phyloP scores from a whole-genome alignment of 2,797 vertebrate species.

The Micrastur ruficollis region DNA sequence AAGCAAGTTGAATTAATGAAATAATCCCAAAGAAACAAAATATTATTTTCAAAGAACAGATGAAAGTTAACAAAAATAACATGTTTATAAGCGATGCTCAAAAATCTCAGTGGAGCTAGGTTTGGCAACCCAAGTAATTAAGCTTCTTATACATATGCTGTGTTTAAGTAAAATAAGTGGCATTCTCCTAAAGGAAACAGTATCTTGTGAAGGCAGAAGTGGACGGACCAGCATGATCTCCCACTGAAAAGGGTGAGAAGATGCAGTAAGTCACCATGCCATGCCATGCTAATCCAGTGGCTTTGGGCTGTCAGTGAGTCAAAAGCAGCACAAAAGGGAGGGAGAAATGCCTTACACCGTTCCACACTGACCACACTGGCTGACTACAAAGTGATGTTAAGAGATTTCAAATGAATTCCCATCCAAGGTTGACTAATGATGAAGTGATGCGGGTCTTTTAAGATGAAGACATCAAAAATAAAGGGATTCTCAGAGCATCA shows the following conservation, averaged over 20 bases:
- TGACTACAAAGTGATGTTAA: neutral
- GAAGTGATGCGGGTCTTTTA: slow-evolving; percentile 43
- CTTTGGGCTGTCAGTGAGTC: slow-evolving; percentile 16
- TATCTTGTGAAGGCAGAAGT: slow-evolving; percentile 35
- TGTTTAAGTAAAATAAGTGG: neutral
- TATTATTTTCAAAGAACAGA: neutral
- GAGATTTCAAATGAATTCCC: slow-evolving; percentile 26
- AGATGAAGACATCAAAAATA: slow-evolving; percentile 42
- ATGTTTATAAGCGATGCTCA: neutral
- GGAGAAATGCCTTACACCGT: slow-evolving; percentile 15
- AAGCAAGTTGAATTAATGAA: slow-evolving; percentile 34
- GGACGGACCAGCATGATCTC: neutral
- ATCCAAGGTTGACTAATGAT: slow-evolving; percentile 47
- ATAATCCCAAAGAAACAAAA: slow-evolving; percentile 26
- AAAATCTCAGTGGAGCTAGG: neutral
- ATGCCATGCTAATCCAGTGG: neutral
- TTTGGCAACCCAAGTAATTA: neutral
- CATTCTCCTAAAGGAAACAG: slow-evolving; percentile 18
- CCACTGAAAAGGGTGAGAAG: neutral
- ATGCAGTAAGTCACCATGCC: neutral
- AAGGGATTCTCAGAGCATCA: slow-evolving; percentile 38
- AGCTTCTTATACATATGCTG: neutral
- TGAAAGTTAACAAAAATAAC: slow-evolving; percentile 2
- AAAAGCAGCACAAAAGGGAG: slow-evolving; percentile 17
- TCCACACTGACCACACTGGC: neutral